Conservation (phyloP, 2,797 vertebrate genomes). For the Mastacembelus armatus region DNA sequence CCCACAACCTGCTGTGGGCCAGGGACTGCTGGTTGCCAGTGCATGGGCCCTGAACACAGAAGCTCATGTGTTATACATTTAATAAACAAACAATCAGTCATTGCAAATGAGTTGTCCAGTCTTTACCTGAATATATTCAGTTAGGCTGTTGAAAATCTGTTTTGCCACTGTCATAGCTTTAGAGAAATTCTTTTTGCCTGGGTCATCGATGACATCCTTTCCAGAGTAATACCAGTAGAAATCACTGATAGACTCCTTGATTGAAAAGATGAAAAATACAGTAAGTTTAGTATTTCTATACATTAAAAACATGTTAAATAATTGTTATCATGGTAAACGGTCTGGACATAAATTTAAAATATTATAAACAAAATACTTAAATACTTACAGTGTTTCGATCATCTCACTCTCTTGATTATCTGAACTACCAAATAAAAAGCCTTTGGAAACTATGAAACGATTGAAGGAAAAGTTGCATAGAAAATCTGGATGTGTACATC, state of each 20-base stretch:
- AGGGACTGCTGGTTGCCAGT: conserved; percentile 98
- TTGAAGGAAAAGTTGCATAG: neutral
- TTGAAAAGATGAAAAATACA: neutral
- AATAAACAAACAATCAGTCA: conserved; percentile 10
- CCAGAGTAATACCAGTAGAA: conserved; percentile 99
- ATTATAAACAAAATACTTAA: conserved; percentile 14
- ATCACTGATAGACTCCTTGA: conserved; percentile 96
- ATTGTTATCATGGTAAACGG: neutral
- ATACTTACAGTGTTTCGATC: conserved; percentile 6
- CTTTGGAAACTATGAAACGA: conserved; percentile 5
- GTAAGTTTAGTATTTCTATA: neutral
- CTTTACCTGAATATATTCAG: conserved; percentile 95
- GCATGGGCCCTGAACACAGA: conserved; percentile 87
- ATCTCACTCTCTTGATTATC: conserved; percentile 14
- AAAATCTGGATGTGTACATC: neutral
- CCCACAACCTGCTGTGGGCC: conserved; percentile 96
- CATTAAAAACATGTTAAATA: neutral
- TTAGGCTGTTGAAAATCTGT: conserved; percentile 96
- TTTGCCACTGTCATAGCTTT: conserved; percentile 97
- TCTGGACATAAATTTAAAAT: neutral
- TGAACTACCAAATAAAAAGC: conserved; percentile 11
- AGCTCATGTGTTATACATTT: conserved; percentile 17
- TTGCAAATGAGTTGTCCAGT: neutral
- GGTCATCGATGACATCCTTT: conserved; percentile 95
- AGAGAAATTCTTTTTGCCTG: conserved; percentile 97